Percentiles rank a stretch among this genome's conserved stretches.
These are phyloP conservation scores for Neria commutata DNA, from an alignment of 2,888 invertebrate genomes.

Conservation along the genomic window DNA sequence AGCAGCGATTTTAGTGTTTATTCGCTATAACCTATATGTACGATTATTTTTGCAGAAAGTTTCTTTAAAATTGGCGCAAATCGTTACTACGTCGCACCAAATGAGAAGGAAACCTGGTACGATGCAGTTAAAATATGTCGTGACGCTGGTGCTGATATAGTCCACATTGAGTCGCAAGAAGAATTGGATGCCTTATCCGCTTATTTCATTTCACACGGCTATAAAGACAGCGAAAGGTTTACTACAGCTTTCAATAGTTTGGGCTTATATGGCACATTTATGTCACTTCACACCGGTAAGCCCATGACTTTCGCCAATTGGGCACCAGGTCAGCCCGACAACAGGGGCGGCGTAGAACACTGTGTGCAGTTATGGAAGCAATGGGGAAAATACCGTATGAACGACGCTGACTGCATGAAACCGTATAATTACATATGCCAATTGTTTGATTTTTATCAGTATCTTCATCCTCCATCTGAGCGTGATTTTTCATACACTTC, in stretches of 20 bases:
- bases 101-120: conserved; percentile 31
- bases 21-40: too few relatives aligned
- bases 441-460: too few relatives aligned
- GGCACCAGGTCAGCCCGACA: conserved; percentile 42
- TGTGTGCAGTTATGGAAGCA: conserved; percentile 31
- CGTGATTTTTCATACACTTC: too few relatives aligned
- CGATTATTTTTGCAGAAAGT: too few relatives aligned
- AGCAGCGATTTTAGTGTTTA: too few relatives aligned
- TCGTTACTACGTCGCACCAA: too few relatives aligned
- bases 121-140: conserved; percentile 30
- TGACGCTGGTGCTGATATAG: conserved; percentile 24
- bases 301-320: conserved; percentile 28
- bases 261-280: conserved; percentile 26
- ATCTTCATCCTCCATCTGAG: too few relatives aligned
- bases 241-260: conserved; percentile 38
- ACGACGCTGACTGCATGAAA: neutral
- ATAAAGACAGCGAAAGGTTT: conserved; percentile 17
- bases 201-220: conserved; percentile 18
- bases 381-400: neutral
- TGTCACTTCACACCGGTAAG: conserved; percentile 35
- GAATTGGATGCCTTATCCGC: conserved; percentile 23
- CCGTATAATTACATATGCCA: neutral
- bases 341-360: conserved; percentile 26
- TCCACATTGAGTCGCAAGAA: conserved; percentile 21
- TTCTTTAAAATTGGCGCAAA: too few relatives aligned